Evolutionary conservation across 2,113 vertebrate genomes (phyloP).

Genomic region (Oreamnos americanus): DNA sequence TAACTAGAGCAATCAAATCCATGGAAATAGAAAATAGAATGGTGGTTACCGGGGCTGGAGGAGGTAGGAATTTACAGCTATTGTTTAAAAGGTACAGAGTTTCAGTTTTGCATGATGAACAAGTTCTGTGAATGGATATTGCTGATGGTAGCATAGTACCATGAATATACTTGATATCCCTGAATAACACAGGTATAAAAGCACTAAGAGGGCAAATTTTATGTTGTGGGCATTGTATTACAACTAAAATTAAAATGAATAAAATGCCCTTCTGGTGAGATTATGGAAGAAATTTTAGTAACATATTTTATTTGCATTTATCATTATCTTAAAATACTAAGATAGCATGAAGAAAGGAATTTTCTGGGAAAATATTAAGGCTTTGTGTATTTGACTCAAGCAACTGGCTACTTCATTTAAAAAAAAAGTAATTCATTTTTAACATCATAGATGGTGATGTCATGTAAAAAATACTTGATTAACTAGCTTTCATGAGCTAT

Average conservation of each 20-base stretch:
- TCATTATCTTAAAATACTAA: not conserved
- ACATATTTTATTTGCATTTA: not conserved
- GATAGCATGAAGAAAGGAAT: not conserved
- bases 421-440: not conserved
- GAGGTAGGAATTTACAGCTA: not conserved
- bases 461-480: not conserved
- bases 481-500: not conserved
- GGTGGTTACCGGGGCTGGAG: not conserved
- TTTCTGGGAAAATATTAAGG: not conserved
- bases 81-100: not conserved
- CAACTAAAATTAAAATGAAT: not conserved
- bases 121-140: not conserved
- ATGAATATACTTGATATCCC: not conserved
- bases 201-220: not conserved
- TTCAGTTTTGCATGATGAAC: not conserved
- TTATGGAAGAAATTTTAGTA: not conserved
- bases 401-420: not conserved
- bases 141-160: not conserved
- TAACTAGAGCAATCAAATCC: not conserved
- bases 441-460: not conserved
- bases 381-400: not conserved
- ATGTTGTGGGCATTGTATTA: not conserved
- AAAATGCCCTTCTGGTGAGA: not conserved
- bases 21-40: not conserved
- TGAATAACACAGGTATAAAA: not conserved